Percentiles rank a stretch among this genome's conserved stretches.
Conservation (phyloP, 2,113 vertebrate genomes). For the Tenrec ecaudatus region DNA sequence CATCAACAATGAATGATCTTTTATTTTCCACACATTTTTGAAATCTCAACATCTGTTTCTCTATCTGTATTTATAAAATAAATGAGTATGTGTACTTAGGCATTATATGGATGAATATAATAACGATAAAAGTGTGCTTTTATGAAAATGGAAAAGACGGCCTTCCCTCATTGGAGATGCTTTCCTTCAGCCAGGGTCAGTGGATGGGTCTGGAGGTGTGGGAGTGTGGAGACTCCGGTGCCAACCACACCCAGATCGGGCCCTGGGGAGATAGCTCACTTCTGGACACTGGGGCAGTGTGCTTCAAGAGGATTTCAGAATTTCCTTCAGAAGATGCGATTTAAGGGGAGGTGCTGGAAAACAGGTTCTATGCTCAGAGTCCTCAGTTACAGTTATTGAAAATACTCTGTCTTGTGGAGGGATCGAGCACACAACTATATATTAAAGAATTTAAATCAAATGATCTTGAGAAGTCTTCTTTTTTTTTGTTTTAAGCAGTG, state of each 20-base stretch:
- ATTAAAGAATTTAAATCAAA: not conserved
- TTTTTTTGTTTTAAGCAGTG: conserved; percentile 1
- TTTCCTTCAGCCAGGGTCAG: not conserved
- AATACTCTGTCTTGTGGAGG: not conserved
- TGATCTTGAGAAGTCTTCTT: not conserved
- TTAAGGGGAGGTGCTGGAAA: not conserved
- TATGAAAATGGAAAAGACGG: too few relatives aligned
- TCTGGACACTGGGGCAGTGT: not conserved
- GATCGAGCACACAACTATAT: not conserved
- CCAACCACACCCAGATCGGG: not conserved
- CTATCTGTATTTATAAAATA: not conserved
- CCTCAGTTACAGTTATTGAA: not conserved
- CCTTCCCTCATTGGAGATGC: not conserved
- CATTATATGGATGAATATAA: too few relatives aligned
- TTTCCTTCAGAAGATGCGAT: not conserved
- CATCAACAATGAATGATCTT: too few relatives aligned
- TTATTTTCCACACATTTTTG: too few relatives aligned
- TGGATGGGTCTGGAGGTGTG: not conserved
- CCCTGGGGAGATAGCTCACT: not conserved
- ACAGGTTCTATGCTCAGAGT: not conserved
- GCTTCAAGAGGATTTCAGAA: not conserved
- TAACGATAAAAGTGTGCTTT: too few relatives aligned
- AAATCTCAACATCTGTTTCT: too few relatives aligned
- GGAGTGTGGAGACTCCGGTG: not conserved
- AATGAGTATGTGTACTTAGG: too few relatives aligned